Evolutionary conservation across 2,888 invertebrate genomes (phyloP).

Genomic region (Dryomyza anilis): DNA sequence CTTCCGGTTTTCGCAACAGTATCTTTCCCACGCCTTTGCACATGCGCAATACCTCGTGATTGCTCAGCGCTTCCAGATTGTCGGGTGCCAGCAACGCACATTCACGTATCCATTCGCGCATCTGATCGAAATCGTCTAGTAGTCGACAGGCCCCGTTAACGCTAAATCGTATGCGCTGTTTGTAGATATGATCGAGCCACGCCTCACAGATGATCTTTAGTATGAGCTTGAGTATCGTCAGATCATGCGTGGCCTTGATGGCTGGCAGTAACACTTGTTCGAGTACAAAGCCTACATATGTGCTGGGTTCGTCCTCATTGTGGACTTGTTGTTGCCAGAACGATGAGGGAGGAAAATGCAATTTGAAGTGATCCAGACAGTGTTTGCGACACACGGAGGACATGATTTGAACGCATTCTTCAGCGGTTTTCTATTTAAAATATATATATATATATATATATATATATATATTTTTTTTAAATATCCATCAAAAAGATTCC

Average conservation of each 20-base stretch:
- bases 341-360: constrained; percentile 75
- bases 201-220: constrained; percentile 83
- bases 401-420: constrained; percentile 73
- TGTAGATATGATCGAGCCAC: constrained; percentile 86
- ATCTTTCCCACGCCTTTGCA: constrained; percentile 87
- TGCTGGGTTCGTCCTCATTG: constrained; percentile 32
- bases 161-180: constrained; percentile 81
- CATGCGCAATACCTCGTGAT: constrained; percentile 65
- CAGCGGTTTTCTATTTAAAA: constrained; percentile 77
- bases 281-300: constrained; percentile 75
- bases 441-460: too few species aligned
- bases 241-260: constrained; percentile 76
- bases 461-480: too few species aligned
- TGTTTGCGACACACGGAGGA: constrained; percentile 77
- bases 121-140: constrained; percentile 80
- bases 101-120: constrained; percentile 75
- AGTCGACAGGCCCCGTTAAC: constrained; percentile 79
- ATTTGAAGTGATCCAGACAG: constrained; percentile 79
- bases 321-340: constrained; percentile 67
- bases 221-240: constrained; percentile 76
- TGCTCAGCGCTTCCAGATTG: constrained; percentile 60
- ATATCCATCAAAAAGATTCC: too few species aligned
- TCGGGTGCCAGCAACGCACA: constrained; percentile 66
- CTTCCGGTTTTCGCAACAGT: constrained; percentile 79
- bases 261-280: constrained; percentile 79